Percentiles rank a stretch among this genome's conserved stretches.
These are phyloP conservation scores for Triplophysa rosa DNA, from an alignment of 2,113 vertebrate genomes.

Conservation along the genomic window DNA sequence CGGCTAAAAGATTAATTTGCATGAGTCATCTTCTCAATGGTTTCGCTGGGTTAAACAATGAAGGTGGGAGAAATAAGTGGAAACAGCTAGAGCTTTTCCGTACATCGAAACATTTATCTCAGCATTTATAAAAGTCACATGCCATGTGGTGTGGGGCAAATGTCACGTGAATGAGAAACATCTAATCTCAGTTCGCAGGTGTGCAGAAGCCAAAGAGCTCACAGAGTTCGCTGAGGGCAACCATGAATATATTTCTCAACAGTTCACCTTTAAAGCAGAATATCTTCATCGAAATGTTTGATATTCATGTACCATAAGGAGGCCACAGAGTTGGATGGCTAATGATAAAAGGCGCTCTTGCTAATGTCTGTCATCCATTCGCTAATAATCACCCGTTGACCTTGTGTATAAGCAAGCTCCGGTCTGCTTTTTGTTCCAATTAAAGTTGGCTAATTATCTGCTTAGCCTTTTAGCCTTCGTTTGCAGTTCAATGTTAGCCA, in stretches of 20 bases:
- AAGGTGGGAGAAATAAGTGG: background rate
- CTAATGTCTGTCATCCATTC: conserved; percentile 11
- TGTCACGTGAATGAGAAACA: background rate
- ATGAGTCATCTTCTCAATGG: background rate
- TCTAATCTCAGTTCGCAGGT: conserved; percentile 23
- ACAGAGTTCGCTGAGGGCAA: conserved; percentile 13
- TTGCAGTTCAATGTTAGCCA: conserved; percentile 27
- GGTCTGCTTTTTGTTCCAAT: conserved; percentile 29
- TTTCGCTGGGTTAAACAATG: background rate
- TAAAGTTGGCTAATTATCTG: conserved; percentile 37
- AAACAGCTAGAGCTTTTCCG: background rate
- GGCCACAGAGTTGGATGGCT: background rate
- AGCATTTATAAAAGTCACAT: background rate
- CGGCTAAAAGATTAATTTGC: background rate
- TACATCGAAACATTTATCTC: background rate
- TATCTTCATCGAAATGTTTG: background rate
- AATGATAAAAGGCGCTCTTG: background rate
- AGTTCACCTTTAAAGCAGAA: conserved; percentile 23
- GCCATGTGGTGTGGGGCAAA: background rate
- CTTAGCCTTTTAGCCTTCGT: conserved; percentile 38
- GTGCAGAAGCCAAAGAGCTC: background rate
- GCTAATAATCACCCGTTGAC: conserved; percentile 23
- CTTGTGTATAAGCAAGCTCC: conserved; percentile 19
- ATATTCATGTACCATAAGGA: background rate
- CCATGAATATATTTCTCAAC: conserved; percentile 27